Percentiles rank a stretch among this genome's conserved stretches.
Conservation (phyloP, 2,888 invertebrate genomes). For the Sipha maydis region DNA sequence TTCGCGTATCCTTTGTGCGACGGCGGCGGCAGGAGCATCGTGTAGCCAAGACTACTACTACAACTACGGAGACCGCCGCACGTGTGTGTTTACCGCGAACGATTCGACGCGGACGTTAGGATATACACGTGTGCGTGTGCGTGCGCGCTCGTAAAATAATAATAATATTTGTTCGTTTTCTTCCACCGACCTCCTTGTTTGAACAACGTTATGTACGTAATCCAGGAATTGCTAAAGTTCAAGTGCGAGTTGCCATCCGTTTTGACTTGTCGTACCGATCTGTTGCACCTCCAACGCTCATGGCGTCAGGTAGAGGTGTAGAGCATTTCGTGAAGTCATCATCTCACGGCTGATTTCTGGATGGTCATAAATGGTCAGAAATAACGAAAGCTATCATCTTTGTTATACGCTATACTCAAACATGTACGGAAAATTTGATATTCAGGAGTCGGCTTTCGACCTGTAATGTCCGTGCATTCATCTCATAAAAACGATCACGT, state of each 20-base stretch:
- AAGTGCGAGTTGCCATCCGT: neutral
- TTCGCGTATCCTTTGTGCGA: constrained; percentile 17
- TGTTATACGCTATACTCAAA: too few species aligned
- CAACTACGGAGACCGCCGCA: neutral
- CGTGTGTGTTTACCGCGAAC: constrained; percentile 18
- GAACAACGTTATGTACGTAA: neutral
- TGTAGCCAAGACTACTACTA: neutral
- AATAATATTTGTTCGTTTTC: neutral
- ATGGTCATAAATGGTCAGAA: too few species aligned
- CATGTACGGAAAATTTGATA: too few species aligned
- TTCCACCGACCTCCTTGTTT: neutral
- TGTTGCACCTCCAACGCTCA: neutral
- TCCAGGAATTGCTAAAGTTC: neutral
- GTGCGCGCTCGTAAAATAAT: neutral
- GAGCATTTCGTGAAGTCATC: too few species aligned
- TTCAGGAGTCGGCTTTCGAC: too few species aligned
- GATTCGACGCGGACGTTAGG: constrained; percentile 12
- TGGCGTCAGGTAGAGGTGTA: too few species aligned
- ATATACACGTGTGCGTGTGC: too few species aligned
- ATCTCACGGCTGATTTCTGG: too few species aligned
- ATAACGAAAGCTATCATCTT: too few species aligned
- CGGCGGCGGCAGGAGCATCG: neutral
- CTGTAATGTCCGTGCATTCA: too few species aligned
- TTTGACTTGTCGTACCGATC: neutral
- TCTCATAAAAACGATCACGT: too few species aligned